These are phyloP conservation scores for Chaetoderma sp. DNA, from an alignment of 2,888 invertebrate genomes.

Conservation along the genomic window DNA sequence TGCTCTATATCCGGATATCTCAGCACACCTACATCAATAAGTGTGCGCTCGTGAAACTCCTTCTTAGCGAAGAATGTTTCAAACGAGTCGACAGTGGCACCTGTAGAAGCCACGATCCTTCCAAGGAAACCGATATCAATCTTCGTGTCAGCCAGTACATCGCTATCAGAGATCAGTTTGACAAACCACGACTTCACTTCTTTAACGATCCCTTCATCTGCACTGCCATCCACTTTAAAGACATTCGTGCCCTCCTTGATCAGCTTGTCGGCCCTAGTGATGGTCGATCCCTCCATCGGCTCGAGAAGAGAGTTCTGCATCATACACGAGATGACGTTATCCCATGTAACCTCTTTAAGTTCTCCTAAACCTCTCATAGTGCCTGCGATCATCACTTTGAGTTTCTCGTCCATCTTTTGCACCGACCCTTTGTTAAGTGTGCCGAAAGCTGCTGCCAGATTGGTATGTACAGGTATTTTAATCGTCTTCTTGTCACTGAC, in stretches of 20 bases:
- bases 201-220: not conserved
- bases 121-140: slow-evolving; percentile 1
- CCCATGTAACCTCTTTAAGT: not conserved
- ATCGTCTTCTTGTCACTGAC: too few relatives aligned
- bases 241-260: not conserved
- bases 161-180: not conserved
- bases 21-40: slow-evolving; percentile 4
- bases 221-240: not conserved
- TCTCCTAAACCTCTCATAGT: not conserved
- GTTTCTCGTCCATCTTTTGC: not conserved
- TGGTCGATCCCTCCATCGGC: not conserved
- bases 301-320: not conserved
- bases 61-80: not conserved
- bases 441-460: not conserved
- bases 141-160: slow-evolving; percentile 3
- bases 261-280: not conserved
- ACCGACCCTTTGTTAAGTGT: not conserved
- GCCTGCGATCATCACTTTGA: not conserved
- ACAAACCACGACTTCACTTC: not conserved
- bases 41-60: not conserved
- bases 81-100: not conserved
- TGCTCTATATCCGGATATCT: slow-evolving; percentile 8
- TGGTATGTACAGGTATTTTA: not conserved
- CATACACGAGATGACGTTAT: not conserved
- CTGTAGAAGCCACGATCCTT: not conserved